Conservation (phyloP, 2,888 invertebrate species). For the Folsomia manolachei region DNA sequence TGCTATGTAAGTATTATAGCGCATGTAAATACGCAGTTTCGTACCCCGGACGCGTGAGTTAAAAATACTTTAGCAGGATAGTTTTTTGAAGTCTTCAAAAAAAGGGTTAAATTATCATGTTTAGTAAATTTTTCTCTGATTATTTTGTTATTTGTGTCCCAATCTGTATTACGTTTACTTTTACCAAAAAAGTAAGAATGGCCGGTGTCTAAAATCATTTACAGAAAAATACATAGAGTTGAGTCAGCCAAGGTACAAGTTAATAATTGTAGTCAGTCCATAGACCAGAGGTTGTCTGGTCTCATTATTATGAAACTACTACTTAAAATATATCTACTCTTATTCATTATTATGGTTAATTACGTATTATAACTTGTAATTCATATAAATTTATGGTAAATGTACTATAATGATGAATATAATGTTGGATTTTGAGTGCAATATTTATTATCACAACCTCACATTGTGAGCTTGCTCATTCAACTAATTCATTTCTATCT, state of each 20-base stretch:
- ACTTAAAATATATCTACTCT: neutral
- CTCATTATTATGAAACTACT: neutral
- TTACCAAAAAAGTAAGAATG: neutral
- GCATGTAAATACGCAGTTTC: neutral
- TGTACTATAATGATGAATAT: neutral
- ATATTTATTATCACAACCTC: slow-evolving; percentile 3
- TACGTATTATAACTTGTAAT: neutral
- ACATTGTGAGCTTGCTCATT: neutral
- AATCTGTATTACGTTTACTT: neutral
- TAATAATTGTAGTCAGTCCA: neutral
- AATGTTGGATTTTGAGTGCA: slow-evolving; percentile 1
- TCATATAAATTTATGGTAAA: neutral
- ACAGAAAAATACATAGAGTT: neutral
- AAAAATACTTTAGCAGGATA: too few species aligned
- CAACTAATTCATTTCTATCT: neutral
- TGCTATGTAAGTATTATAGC: neutral
- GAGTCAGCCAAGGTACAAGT: slow-evolving; percentile 6
- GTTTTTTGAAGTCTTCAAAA: too few species aligned
- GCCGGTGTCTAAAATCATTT: neutral
- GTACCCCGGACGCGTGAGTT: too few species aligned
- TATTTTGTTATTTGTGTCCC: neutral
- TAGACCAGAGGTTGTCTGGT: neutral
- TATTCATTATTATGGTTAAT: neutral
- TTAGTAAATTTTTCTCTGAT: too few species aligned
- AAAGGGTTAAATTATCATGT: too few species aligned